Conservation (phyloP, 2,113 vertebrate genomes). For the Passer domesticus region DNA sequence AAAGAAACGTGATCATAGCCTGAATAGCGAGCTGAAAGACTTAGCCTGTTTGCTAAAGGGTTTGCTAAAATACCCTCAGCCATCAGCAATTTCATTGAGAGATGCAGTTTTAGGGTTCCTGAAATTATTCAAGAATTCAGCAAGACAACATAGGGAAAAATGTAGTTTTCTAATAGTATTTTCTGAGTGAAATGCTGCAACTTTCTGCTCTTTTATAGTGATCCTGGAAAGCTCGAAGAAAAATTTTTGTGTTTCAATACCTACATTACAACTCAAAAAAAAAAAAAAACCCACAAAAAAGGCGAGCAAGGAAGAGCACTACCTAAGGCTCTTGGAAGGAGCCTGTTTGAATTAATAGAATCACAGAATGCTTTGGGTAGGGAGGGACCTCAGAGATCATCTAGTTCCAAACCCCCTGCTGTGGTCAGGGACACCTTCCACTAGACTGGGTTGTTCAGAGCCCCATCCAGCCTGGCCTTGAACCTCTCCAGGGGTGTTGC, state of each 20-base stretch:
- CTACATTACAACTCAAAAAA: neutral
- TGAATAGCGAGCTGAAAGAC: neutral
- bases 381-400: neutral
- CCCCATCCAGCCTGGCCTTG: neutral
- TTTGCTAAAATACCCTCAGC: neutral
- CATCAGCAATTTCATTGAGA: neutral
- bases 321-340: neutral
- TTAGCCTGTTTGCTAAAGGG: neutral
- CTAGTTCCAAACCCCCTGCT: neutral
- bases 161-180: neutral
- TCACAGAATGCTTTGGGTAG: neutral
- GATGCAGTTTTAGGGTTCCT: neutral
- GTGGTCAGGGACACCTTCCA: neutral
- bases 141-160: neutral
- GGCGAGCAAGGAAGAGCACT: neutral
- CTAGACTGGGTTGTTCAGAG: neutral
- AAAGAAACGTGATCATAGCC: neutral
- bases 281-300: neutral
- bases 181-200: neutral
- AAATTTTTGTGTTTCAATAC: neutral
- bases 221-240: neutral
- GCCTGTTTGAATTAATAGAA: neutral
- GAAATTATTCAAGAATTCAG: neutral
- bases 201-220: neutral
- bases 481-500: neutral